Conservation (phyloP, 2,888 invertebrate genomes). For the Belgica antarctica region DNA sequence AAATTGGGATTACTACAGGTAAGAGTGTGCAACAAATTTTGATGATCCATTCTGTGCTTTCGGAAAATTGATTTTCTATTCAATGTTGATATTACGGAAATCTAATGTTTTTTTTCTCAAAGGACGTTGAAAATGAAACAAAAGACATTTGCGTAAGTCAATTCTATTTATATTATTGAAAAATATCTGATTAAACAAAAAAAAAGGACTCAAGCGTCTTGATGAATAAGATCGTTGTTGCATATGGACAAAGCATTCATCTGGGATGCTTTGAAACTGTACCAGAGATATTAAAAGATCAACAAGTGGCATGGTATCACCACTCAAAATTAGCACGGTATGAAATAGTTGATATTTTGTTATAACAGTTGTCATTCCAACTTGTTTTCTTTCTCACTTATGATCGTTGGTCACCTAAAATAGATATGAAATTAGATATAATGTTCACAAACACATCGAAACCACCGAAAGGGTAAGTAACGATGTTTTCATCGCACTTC, state of each 20-base stretch:
- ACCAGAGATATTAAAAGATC: slow-evolving; percentile 78
- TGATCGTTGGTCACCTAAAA: background rate
- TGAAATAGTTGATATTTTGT: slow-evolving; percentile 41
- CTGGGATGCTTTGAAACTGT: slow-evolving; percentile 87
- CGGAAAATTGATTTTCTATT: too few relatives aligned
- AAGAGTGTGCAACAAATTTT: slow-evolving; percentile 38
- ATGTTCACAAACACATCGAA: slow-evolving; percentile 89
- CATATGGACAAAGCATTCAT: slow-evolving; percentile 91
- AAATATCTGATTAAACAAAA: too few relatives aligned
- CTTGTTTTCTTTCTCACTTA: slow-evolving; percentile 38
- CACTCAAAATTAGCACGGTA: slow-evolving; percentile 79
- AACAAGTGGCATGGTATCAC: slow-evolving; percentile 83
- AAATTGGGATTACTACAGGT: slow-evolving; percentile 68
- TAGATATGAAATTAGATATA: slow-evolving; percentile 57
- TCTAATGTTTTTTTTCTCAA: slow-evolving; percentile 55
- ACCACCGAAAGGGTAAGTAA: slow-evolving; percentile 89
- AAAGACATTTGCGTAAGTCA: slow-evolving; percentile 86
- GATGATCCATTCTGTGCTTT: background rate
- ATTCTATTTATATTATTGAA: too few relatives aligned
- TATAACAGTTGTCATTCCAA: slow-evolving; percentile 35
- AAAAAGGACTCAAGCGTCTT: slow-evolving; percentile 86
- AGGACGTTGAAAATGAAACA: slow-evolving; percentile 89
- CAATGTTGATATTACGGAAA: too few relatives aligned
- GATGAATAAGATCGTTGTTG: slow-evolving; percentile 82
- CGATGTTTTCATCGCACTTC: too few relatives aligned